Percentiles rank a stretch among this genome's conserved stretches.
These are phyloP conservation scores for Brachionus asplanchnoidis DNA, from an alignment of 1,140 invertebrate genomes.

Conservation along the genomic window DNA sequence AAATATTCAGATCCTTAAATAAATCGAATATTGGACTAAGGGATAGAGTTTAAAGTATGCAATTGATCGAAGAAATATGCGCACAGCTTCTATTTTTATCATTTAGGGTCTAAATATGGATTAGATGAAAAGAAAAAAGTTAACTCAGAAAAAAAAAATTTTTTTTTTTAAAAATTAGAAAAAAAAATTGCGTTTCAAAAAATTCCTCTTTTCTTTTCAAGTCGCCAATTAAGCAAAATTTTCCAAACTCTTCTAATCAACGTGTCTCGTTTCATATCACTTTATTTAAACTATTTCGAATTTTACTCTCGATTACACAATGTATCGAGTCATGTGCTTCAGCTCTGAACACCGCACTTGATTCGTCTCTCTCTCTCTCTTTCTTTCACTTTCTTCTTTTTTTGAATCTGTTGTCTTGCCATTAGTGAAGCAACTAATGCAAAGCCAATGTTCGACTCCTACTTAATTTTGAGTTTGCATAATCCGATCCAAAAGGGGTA, in stretches of 20 bases:
- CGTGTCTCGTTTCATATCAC: neutral
- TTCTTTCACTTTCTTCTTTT: neutral
- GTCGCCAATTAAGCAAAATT: neutral
- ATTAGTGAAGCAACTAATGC: neutral
- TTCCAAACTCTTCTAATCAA: neutral
- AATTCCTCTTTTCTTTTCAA: neutral
- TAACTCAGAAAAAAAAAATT: neutral
- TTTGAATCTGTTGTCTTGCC: neutral
- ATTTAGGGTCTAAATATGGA: neutral
- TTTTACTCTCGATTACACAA: neutral
- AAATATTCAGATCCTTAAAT: neutral
- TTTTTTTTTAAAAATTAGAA: too few relatives aligned
- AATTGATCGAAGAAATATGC: neutral
- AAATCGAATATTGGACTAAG: neutral
- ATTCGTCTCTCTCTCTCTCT: neutral
- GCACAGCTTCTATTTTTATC: neutral
- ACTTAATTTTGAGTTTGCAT: neutral
- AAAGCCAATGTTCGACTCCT: neutral
- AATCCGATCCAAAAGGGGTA: neutral
- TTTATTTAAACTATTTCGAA: neutral
- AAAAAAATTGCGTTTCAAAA: neutral
- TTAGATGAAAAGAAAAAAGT: neutral
- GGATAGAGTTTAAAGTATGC: neutral
- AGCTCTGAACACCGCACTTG: neutral
- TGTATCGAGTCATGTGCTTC: neutral